Evolutionary conservation across 2,113 vertebrate species (phyloP).

Genomic region (Callithrix jacchus): DNA sequence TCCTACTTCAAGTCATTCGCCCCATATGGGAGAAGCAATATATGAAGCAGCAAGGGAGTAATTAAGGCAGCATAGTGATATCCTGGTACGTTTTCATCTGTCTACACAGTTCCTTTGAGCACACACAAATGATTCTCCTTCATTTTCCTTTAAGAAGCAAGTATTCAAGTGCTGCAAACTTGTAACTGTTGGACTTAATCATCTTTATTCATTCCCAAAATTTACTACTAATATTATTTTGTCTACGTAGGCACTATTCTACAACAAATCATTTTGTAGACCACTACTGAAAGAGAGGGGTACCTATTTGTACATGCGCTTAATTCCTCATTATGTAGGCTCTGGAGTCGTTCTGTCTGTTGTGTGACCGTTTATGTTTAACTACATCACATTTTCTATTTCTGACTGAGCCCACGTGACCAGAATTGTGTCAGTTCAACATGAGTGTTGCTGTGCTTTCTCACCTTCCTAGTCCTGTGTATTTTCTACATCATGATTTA

Average conservation of each 20-base stretch:
- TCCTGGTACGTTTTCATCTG: background rate
- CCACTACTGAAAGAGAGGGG: background rate
- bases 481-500: background rate
- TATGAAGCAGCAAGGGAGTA: background rate
- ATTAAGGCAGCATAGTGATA: background rate
- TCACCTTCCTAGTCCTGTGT: background rate
- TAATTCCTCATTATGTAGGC: background rate
- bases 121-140: background rate
- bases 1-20: background rate
- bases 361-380: background rate
- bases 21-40: background rate
- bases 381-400: background rate
- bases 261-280: background rate
- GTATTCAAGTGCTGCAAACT: background rate
- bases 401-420: background rate
- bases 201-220: background rate
- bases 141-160: background rate
- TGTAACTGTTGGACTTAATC: background rate
- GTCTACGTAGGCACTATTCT: background rate
- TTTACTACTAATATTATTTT: background rate
- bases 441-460: background rate
- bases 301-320: background rate
- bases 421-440: background rate
- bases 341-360: background rate
- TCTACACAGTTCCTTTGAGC: background rate